phyloP scores from a whole-genome alignment of 2,888 invertebrate genomes.

The Sympetrum striolatum region DNA sequence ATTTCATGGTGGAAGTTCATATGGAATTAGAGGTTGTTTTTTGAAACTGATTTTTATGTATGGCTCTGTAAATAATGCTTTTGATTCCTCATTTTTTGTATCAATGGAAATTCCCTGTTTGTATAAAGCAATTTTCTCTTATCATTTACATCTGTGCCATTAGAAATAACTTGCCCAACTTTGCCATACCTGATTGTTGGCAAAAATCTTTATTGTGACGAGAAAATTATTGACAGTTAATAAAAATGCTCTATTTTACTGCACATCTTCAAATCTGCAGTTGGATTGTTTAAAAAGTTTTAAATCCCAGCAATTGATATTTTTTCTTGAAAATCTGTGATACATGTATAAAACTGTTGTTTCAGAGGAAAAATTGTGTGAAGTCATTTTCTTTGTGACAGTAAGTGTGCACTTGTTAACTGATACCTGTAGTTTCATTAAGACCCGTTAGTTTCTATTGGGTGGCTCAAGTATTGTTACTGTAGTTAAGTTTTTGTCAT shows the following conservation, averaged over 20 bases:
- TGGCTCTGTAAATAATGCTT: too few species aligned
- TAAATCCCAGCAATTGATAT: neutral
- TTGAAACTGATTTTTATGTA: too few species aligned
- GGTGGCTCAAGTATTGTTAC: conserved; percentile 37
- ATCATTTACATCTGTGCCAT: conserved; percentile 10
- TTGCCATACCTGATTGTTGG: neutral
- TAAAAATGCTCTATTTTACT: conserved; percentile 19
- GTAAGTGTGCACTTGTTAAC: conserved; percentile 32
- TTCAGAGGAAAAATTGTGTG: neutral
- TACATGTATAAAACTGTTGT: conserved; percentile 12
- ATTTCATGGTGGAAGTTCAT: too few species aligned
- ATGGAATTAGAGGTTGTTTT: too few species aligned
- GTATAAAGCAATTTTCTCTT: neutral
- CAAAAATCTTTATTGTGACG: neutral
- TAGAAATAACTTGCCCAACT: conserved; percentile 4
- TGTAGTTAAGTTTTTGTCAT: conserved; percentile 28
- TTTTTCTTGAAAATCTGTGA: conserved; percentile 34
- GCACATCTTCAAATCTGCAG: neutral
- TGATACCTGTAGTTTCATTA: neutral
- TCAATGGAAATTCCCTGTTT: neutral
- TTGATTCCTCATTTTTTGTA: neutral
- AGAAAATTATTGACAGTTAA: conserved; percentile 6
- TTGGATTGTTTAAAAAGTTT: conserved; percentile 30
- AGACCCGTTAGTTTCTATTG: conserved; percentile 8
- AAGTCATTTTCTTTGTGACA: conserved; percentile 25